Evolutionary conservation across 2,888 invertebrate species (phyloP).

Genomic region (Ophioninae sp.): DNA sequence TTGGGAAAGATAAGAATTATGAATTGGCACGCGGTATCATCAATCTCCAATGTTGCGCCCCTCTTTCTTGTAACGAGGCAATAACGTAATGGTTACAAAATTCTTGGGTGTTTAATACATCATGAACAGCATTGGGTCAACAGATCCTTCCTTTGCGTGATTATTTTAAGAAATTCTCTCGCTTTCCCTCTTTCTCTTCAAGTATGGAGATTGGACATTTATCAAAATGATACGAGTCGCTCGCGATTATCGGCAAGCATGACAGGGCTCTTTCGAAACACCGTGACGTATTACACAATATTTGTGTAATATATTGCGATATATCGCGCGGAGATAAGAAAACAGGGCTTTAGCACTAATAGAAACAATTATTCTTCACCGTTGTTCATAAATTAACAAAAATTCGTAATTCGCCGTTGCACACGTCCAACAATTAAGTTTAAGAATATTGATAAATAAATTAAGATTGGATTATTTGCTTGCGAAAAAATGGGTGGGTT

Average conservation of each 20-base stretch:
- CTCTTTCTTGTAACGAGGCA: not conserved
- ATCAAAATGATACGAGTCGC: not conserved
- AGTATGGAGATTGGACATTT: not conserved
- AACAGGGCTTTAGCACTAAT: not conserved
- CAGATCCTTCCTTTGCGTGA: not conserved
- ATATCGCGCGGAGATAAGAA: not conserved
- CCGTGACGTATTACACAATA: not conserved
- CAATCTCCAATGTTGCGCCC: not conserved
- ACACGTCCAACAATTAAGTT: not conserved
- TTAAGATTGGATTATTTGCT: not conserved
- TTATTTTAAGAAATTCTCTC: not conserved
- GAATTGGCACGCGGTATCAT: not conserved
- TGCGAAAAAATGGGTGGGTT: constrained; percentile 6
- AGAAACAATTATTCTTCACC: not conserved
- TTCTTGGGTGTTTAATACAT: not conserved
- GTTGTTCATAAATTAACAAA: not conserved
- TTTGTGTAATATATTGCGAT: not conserved
- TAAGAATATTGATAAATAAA: not conserved
- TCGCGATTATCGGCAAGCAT: not conserved
- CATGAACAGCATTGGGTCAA: not conserved
- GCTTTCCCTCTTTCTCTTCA: not conserved
- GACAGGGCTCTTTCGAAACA: not conserved
- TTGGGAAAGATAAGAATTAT: not conserved
- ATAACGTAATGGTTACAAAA: not conserved
- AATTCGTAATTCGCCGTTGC: not conserved